Conservation (phyloP, 2,113 vertebrate genomes). For the Chloroceryle aenea region DNA sequence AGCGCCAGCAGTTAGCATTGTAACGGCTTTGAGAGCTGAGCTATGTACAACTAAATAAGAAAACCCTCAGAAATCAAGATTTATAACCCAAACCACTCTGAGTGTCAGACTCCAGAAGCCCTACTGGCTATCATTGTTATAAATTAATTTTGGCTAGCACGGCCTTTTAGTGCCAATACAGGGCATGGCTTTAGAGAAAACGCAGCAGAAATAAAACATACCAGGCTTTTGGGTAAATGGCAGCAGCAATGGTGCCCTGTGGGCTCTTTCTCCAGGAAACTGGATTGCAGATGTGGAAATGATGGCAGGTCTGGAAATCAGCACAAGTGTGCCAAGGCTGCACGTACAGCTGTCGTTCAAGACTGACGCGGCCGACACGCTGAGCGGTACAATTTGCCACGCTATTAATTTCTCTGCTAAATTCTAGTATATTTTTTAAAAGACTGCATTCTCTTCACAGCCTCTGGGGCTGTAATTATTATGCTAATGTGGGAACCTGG, state of each 20-base stretch:
- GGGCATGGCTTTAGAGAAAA: not conserved
- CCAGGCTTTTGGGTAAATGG: accelerated
- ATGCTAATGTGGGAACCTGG: slow-evolving; percentile 16
- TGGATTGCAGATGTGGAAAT: not conserved
- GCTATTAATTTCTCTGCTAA: slow-evolving; percentile 28
- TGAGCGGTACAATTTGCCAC: not conserved
- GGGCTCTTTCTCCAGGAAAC: not conserved
- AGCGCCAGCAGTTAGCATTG: accelerated
- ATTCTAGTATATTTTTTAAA: slow-evolving; percentile 5
- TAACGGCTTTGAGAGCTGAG: not conserved
- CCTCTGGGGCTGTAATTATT: slow-evolving; percentile 31
- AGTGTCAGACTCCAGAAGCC: not conserved
- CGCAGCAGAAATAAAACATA: not conserved
- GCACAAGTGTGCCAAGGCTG: not conserved
- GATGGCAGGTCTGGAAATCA: not conserved
- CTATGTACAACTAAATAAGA: not conserved
- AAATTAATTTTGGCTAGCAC: not conserved
- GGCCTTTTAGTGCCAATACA: not conserved
- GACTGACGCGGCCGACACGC: not conserved
- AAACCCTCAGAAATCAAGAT: not conserved
- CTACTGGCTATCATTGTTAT: not conserved
- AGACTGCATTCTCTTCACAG: not conserved
- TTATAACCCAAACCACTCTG: not conserved
- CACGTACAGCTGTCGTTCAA: not conserved
- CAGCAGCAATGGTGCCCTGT: not conserved